Evolutionary conservation across 2,797 vertebrate genomes (phyloP), one percentile per base, ranked within the genome.

Genomic region (Orientallactaga sibirica): DNA sequence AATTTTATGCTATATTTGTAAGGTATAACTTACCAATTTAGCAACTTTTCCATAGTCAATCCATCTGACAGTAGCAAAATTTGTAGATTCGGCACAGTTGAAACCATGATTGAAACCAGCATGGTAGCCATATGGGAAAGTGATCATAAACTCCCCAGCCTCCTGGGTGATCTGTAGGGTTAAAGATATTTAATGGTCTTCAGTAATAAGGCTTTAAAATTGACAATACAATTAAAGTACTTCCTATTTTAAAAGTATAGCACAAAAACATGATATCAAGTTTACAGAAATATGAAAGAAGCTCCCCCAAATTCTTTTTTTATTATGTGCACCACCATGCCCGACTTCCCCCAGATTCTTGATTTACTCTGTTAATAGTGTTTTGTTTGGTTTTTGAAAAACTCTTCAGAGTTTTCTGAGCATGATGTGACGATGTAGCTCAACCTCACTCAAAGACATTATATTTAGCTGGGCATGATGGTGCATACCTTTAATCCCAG

Each of bases 101-200:
- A 99, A 99, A 91, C 99, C 99, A 92, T 99, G 99, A 97, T 99
- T 99, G 98, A 99, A 99, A 77, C 99, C 99, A 90, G 99, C 99
- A 90, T 99, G 99, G 96, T 99, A 99, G 91, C 99, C 99, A 48
- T 99, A 99, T 11, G 99, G 99, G 96, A 99, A 99, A 94, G 99
- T 99, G 96, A 99, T 99, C 98, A 99, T 99, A 97, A 99, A 99
- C 97, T 99, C 99, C 94, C 99, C 99, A 71, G 99, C 98, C 97
- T 99, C 99, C 97, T 99, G 99, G 93, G 99, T 99, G 95, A 99
- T 98, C 99, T 99, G 96, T 0, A 95, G 37, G 8, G 82, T 78
- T 94, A 29, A 90, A 84, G 81, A 95, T 33, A 94, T 25, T 80
- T 19, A 89, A 82, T 81, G 75, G 75, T 86, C 92, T 90, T 58